Conservation (phyloP, 2,113 vertebrate genomes). For the Campylomormyrus tamandua region DNA sequence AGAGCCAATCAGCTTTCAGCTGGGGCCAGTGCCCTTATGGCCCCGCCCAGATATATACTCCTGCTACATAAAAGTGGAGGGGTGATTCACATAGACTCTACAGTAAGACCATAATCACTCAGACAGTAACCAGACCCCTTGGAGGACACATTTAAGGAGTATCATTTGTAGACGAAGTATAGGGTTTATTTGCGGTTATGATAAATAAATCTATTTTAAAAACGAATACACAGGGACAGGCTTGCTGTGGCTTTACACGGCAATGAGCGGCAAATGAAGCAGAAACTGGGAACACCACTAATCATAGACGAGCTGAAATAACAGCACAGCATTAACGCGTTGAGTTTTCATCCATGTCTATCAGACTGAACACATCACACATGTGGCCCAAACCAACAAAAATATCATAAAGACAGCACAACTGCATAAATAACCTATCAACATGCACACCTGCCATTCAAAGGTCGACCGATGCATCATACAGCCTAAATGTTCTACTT, state of each 20-base stretch:
- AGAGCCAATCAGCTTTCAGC: background rate
- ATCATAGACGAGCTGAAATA: background rate
- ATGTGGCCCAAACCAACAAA: background rate
- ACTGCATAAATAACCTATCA: background rate
- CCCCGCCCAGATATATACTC: background rate
- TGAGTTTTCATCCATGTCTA: background rate
- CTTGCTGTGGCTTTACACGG: background rate
- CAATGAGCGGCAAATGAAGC: background rate
- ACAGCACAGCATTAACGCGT: background rate
- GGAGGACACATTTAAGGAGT: background rate
- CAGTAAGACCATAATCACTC: background rate
- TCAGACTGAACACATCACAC: background rate
- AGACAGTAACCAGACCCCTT: background rate
- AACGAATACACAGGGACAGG: background rate
- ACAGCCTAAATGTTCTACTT: background rate
- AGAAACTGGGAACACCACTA: background rate
- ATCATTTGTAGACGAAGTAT: background rate
- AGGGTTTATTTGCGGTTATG: background rate
- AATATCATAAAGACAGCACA: background rate
- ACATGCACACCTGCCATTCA: background rate
- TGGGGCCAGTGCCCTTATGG: background rate
- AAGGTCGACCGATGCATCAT: background rate
- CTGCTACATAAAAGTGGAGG: background rate
- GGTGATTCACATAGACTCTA: background rate
- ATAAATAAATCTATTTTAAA: background rate